Conservation (phyloP, 2,113 vertebrate genomes). For the Cairina moschata region DNA sequence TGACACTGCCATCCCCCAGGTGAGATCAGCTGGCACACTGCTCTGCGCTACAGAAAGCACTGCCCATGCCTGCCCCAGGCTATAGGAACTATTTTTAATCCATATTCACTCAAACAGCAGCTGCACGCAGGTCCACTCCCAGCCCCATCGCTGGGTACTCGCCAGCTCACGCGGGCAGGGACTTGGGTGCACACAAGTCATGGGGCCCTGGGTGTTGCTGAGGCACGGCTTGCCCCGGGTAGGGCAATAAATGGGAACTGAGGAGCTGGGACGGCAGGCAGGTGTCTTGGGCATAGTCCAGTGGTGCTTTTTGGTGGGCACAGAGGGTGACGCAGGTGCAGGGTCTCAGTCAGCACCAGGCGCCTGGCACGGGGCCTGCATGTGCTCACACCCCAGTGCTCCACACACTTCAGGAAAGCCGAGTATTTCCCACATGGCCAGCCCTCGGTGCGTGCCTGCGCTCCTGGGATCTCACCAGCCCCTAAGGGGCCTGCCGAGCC, state of each 20-base stretch:
- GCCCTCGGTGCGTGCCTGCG: not conserved
- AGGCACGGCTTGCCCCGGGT: not conserved
- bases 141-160: accelerated
- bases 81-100: not conserved
- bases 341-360: not conserved
- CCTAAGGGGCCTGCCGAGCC: not conserved
- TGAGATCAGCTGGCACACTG: not conserved
- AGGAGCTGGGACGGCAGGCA: not conserved
- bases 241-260: not conserved
- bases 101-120: not conserved
- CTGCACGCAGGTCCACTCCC: not conserved
- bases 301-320: not conserved
- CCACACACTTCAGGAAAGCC: no score
- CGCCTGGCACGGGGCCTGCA: accelerated
- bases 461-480: not conserved
- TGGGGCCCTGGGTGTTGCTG: not conserved
- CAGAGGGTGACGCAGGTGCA: accelerated
- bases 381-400: not conserved
- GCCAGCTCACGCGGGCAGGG: not conserved
- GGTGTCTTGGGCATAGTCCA: no score
- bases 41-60: not conserved
- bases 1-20: no score
- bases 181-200: accelerated
- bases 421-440: not conserved
- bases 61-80: not conserved